These are phyloP conservation scores for Lampropteryx suffumata DNA, from an alignment of 2,888 invertebrate species.

Conservation along the genomic window DNA sequence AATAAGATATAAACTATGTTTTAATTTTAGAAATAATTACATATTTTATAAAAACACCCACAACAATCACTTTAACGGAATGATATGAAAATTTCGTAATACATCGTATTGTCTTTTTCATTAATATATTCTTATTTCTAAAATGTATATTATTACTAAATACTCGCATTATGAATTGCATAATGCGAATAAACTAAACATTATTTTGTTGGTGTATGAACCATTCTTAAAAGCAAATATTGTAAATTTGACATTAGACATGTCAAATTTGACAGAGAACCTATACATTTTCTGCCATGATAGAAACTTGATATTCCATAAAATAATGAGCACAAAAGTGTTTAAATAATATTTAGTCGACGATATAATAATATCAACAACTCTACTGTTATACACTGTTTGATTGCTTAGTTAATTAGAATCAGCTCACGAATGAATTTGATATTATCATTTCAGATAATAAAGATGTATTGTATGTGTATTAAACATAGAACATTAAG, in stretches of 20 bases:
- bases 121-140: slow-evolving; percentile 65
- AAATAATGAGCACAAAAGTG: too few species aligned
- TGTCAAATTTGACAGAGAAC: too few species aligned
- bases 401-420: slow-evolving; percentile 21
- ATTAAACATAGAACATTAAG: too few species aligned
- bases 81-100: slow-evolving; percentile 72
- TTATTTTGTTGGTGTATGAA: background rate
- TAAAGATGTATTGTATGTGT: background rate
- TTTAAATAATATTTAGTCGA: background rate
- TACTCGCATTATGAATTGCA: slow-evolving; percentile 17
- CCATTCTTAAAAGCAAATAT: background rate
- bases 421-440: slow-evolving; percentile 4
- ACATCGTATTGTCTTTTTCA: slow-evolving; percentile 76
- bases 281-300: too few species aligned
- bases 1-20: too few species aligned
- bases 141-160: slow-evolving; percentile 40
- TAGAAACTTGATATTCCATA: too few species aligned
- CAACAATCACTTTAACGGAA: slow-evolving; percentile 30
- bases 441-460: slow-evolving; percentile 3
- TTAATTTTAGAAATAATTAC: too few species aligned
- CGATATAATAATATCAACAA: background rate
- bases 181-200: background rate
- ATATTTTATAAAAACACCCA: background rate
- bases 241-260: too few species aligned
- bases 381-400: background rate